Evolutionary conservation across 2,797 vertebrate species (phyloP).

Genomic region (Spea hammondii): DNA sequence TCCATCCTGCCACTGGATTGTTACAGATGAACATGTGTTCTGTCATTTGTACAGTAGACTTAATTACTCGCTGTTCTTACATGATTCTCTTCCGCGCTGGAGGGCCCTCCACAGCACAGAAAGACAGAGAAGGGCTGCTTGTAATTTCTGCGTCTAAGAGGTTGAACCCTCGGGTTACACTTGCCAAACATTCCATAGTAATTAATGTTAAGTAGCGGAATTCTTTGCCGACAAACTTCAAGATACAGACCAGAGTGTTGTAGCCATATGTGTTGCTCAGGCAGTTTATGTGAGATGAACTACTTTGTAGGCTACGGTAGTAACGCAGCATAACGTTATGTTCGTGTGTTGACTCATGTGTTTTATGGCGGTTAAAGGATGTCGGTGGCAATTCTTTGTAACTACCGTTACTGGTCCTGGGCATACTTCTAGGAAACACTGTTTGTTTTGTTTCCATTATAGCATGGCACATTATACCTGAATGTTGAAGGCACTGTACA

Average conservation of each 20-base stretch:
- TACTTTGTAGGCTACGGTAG: no score
- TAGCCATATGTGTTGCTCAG: not conserved
- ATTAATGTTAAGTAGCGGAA: conserved; percentile 24
- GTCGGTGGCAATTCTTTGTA: no score
- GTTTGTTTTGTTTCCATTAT: no score
- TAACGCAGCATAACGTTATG: no score
- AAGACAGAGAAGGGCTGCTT: conserved; percentile 43
- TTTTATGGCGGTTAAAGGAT: no score
- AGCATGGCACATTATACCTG: no score
- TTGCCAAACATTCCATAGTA: conserved; percentile 40
- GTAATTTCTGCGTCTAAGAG: conserved; percentile 48
- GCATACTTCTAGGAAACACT: no score
- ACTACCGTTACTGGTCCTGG: no score
- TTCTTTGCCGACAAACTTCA: not conserved
- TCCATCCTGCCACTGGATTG: conserved; percentile 30
- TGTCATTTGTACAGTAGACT: conserved; percentile 51
- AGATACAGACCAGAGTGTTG: not conserved
- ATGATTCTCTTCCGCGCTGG: conserved; percentile 48
- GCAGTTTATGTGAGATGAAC: not conserved
- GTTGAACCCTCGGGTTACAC: conserved; percentile 41
- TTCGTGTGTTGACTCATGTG: no score
- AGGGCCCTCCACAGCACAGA: conserved; percentile 27
- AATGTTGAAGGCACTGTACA: no score
- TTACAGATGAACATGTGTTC: conserved; percentile 45
- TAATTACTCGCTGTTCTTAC: conserved; percentile 48